These are phyloP conservation scores for Megastigmus dorsalis DNA, from an alignment of 2,888 invertebrate genomes.

Conservation along the genomic window DNA sequence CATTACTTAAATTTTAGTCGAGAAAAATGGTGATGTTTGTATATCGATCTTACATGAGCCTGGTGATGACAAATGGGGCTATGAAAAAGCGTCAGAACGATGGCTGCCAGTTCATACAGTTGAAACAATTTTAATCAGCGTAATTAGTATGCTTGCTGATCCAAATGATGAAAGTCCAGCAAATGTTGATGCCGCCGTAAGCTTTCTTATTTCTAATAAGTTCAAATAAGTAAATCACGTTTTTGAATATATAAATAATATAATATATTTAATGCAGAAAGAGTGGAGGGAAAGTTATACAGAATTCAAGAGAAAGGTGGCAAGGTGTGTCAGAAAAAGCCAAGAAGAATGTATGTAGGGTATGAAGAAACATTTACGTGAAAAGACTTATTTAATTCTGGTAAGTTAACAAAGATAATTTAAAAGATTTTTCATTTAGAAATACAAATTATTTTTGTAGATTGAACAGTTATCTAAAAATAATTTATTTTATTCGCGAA, in stretches of 20 bases:
- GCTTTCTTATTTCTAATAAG: constrained; percentile 68
- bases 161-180: constrained; percentile 99
- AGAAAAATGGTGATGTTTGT: constrained; percentile 97
- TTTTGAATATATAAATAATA: not conserved
- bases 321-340: constrained; percentile 98
- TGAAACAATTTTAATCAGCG: constrained; percentile 98
- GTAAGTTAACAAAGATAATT: too few species aligned
- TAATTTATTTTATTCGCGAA: too few species aligned
- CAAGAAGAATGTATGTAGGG: constrained; percentile 97
- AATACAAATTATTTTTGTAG: too few species aligned
- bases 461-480: too few species aligned
- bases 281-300: constrained; percentile 98
- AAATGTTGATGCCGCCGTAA: constrained; percentile 98
- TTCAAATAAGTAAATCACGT: not conserved
- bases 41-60: constrained; percentile 99
- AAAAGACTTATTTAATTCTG: constrained; percentile 75
- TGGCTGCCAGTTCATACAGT: constrained; percentile 99
- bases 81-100: constrained; percentile 97
- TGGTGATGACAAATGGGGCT: constrained; percentile 99
- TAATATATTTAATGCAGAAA: constrained; percentile 82
- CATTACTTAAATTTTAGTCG: constrained; percentile 80
- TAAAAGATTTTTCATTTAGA: too few species aligned
- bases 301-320: constrained; percentile 98
- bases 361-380: constrained; percentile 75
- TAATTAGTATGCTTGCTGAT: constrained; percentile 99